Evolutionary conservation across 2,797 vertebrate species (phyloP), one percentile per base, ranked within the genome.

Genomic region (Denticeps clupeoides): DNA sequence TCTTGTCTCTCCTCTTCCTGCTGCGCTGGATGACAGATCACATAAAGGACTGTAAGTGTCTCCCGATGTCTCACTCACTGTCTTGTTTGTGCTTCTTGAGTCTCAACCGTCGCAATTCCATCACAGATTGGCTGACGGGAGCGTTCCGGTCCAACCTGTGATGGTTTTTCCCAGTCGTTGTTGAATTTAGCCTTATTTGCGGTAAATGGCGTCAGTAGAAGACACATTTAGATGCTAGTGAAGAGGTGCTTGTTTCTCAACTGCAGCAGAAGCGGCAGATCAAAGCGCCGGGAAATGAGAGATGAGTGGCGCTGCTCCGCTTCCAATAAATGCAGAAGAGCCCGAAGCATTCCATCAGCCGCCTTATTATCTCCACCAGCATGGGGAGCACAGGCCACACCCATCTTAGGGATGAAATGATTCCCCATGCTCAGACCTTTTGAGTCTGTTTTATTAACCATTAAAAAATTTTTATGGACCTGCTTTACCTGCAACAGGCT

Each of bases 261-360:
- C 19, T 27, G 15, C 24, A 25, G 26, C 10, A 18, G 2, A n/a
- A 42, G 6, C 29, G 18, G 7, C 16, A 8, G 10, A 43, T 32
- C 1, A 4, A 4, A 37, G 4, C 16, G 32, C 38, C 35, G 38
- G 18, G 18, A 35, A 38, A 16, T 38, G 10, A 21, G 5, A 16
- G 41, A 37, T 31, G 24, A 37, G n/a, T 46, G 31, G 29, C 31
- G 7, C 22, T 2, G 2, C 5, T 41, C 23, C 22, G 12, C 22
- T 45, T 49, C 65, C 60, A 73, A 69, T 78, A 77, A 73, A n/a
- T 51, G 31, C 53, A 70, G 65, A 26, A 55, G 29, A 5, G 59
- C 70, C 77, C 10, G 33, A 45, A 75, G 71, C 59, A 51, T 76
- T 65, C 72, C 70, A 82, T 82, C 71, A 75, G 56, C 62, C 46